Evolutionary conservation across 2,797 vertebrate species (phyloP), one percentile per base, ranked within the genome.

Genomic region (Apogon hyalosoma): DNA sequence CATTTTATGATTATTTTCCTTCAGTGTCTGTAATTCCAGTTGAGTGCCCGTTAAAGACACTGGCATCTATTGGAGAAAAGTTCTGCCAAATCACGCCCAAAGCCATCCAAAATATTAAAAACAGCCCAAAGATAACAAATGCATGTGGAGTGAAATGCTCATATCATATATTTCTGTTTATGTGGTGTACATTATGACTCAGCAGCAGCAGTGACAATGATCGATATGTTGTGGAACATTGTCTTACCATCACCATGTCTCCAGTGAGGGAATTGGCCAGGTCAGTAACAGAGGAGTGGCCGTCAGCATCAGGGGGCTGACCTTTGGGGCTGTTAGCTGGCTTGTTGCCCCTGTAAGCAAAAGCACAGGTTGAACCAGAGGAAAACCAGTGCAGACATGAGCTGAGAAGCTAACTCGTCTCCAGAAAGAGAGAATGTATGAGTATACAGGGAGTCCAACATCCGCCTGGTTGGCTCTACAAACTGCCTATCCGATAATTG

Each of bases 211-310:
- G 28, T 15, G 36, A 60, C 28, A 49, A 14, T 14, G 24, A 42
- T 24, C 4, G 47, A 55, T 19, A 47, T 14, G 39, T 58, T 52
- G 18, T 53, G 12, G 51, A 19, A 48, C 11, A 39, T 18, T 50
- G 21, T 92, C 96, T 19, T 94, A 99, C 97, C 98, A 99, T 99
- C 55, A 99, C 95, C 98, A 99, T 98, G 92, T 99, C 98, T 58
- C 97, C 98, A 73, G 98, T 99, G 82, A 99, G 94, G 31, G 98
- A 99, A 92, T 99, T 99, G 85, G 96, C 97, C 63, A 99, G 94
- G 89, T 99, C 98, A 0, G 98, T 96, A 56, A 99, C 96, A 0
- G 97, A 99, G 64, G 97, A 98, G 66, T 91, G 96, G 0, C 96
- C 95, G 33, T 94, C 94, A 10, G 96, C 97, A 6, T 96, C 95